Base-by-base conservation (phyloP, 2,888 invertebrate species). In the Drosophila koepferae region DNA sequence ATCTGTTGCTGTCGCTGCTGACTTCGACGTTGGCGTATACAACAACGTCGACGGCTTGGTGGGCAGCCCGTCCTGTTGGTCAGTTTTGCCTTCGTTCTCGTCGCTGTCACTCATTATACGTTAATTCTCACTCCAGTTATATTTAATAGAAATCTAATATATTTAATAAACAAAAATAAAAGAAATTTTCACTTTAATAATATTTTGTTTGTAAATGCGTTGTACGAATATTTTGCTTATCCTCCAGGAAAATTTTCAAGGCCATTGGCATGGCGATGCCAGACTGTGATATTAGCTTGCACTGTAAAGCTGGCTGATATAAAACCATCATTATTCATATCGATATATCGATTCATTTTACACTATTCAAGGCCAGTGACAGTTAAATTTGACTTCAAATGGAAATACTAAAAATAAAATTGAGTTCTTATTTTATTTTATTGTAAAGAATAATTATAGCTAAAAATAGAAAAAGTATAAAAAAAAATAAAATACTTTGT, bases 81-180 rank as follows among this genome's bases (percentile, higher is more conserved):
- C 51, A 40, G 16, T 43, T 28, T 63, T 44, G 23, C 46, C 60
- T 6, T 55, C 64, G 38, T 36, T 62, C 14, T 77, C 68, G 3
- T 44, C 53, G 12, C 31, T 64, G 43, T 70, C 74, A 67, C 76
- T 75, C 77, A 78, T 80, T 23, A 1, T 65, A 18, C 4, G 23
- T 12, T 14, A 31, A 9, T 54, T 55, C 16, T 3, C 41, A 38
- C 16, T 46, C 18, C 20, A 40, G 34, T 36, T 51, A 38, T 36
- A 41, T 7, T 28, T 67, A 51, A 51, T 34, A 28, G n/a, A 2
- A 40, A 40, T 34, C 16, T 43, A 40, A 3, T 18, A 4, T 41
- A 12, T 23, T 40, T 16, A 36, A 53, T 36, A 16, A 18, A 16
- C 16, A 12, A 14, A 14, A 49, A 23, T 34, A 31, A 12, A 51